Evolutionary conservation across 1,140 invertebrate genomes (phyloP).

Genomic region (Contarinia nasturtii): DNA sequence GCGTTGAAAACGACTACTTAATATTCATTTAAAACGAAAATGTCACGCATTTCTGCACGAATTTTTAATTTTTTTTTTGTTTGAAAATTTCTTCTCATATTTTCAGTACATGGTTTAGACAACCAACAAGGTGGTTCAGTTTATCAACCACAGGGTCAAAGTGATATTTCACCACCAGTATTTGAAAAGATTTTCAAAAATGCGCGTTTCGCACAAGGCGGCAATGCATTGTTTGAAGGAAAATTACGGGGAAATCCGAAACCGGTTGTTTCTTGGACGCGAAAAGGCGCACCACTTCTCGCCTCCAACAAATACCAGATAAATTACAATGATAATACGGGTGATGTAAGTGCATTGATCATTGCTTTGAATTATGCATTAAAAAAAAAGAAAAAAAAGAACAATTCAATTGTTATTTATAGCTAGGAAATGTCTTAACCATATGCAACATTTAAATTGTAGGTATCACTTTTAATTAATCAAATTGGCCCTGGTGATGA

Average conservation of each 20-base stretch:
- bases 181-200: constrained; percentile 88
- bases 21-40: no score
- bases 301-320: constrained; percentile 70
- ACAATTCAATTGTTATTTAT: no score
- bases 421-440: no score
- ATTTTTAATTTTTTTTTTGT: no score
- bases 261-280: constrained; percentile 86
- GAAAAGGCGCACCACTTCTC: constrained; percentile 62
- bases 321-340: constrained; percentile 71
- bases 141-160: constrained; percentile 27
- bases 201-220: constrained; percentile 81
- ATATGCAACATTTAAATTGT: no score
- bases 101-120: no score
- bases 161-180: constrained; percentile 63
- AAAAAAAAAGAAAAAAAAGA: no score
- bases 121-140: no score
- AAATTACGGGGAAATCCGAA: constrained; percentile 78
- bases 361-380: no score
- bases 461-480: constrained; percentile 45
- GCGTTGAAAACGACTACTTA: no score
- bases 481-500: constrained; percentile 84
- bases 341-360: constrained; percentile 34
- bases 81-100: no score
- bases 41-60: no score
- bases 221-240: constrained; percentile 83